Evolutionary conservation across 2,797 vertebrate species (phyloP).

Genomic region (Rhinophrynus dorsalis): DNA sequence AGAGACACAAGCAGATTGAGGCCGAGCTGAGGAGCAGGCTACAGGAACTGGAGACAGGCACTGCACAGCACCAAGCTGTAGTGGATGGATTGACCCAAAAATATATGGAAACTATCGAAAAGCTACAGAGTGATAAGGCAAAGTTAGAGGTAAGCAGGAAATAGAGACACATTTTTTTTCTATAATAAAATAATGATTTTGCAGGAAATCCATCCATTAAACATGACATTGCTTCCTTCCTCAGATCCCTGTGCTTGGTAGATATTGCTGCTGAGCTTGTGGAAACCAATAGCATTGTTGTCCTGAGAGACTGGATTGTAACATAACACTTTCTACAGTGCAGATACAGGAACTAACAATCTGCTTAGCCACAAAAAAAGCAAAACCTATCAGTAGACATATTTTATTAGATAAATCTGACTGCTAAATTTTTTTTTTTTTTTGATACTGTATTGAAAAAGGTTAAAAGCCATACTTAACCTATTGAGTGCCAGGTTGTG

Average conservation of each 20-base stretch:
- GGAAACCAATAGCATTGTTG: background rate
- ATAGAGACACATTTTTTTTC: background rate
- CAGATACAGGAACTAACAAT: background rate
- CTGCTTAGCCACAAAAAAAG: background rate
- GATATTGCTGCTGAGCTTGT: background rate
- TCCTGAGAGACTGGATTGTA: background rate
- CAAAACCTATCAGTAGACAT: no score
- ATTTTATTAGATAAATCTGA: no score
- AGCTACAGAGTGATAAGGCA: conserved; percentile 89
- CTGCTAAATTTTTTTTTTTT: no score
- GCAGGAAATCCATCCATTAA: conserved; percentile 13
- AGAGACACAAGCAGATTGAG: conserved; percentile 85
- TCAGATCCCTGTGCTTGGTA: background rate
- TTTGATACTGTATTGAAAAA: no score
- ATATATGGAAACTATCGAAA: conserved; percentile 88
- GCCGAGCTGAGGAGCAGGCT: conserved; percentile 76
- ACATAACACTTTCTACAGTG: conserved; percentile 50
- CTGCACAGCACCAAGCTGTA: conserved; percentile 83
- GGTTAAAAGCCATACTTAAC: no score
- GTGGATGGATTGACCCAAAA: conserved; percentile 84
- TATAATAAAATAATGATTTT: conserved; percentile 20
- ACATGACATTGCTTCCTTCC: conserved; percentile 27
- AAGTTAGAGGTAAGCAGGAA: conserved; percentile 81
- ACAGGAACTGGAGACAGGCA: conserved; percentile 79
- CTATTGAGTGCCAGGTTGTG: no score